Evolutionary conservation across 2,888 invertebrate species (phyloP).

Genomic region (Syritta pipiens): DNA sequence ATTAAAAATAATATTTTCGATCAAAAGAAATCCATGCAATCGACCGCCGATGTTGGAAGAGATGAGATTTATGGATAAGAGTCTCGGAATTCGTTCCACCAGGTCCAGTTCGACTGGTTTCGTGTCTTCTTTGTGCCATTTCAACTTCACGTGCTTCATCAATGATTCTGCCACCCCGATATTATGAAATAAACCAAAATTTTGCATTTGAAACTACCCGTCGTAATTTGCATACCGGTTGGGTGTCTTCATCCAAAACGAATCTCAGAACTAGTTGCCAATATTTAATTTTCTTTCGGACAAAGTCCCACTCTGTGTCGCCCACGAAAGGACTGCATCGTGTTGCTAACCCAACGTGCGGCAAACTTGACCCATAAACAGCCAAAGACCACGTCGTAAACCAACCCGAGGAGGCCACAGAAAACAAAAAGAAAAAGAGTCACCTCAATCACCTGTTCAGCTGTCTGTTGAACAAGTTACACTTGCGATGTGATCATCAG

Average conservation of each 20-base stretch:
- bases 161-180: conserved; percentile 1
- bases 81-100: no score
- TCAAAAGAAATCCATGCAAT: background rate
- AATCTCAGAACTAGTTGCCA: conserved; percentile 12
- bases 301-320: background rate
- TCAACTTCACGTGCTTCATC: conserved; percentile 9
- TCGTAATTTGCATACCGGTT: conserved; percentile 29
- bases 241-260: background rate
- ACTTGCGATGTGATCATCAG: no score
- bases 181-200: conserved; percentile 33
- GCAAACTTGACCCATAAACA: conserved; percentile 66
- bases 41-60: background rate
- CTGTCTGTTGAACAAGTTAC: no score
- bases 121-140: background rate
- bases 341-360: conserved; percentile 3
- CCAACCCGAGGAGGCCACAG: conserved; percentile 4
- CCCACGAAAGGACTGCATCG: background rate
- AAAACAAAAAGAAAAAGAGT: conserved; percentile 10
- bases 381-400: conserved; percentile 21
- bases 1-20: background rate
- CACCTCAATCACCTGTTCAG: conserved; percentile 35
- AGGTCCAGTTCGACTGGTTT: conserved; percentile 42
- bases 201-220: conserved; percentile 15
- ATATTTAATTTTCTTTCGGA: conserved; percentile 1
- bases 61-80: background rate